Evolutionary conservation across 2,113 vertebrate genomes (phyloP).

Genomic region (Brienomyrus longianalis): DNA sequence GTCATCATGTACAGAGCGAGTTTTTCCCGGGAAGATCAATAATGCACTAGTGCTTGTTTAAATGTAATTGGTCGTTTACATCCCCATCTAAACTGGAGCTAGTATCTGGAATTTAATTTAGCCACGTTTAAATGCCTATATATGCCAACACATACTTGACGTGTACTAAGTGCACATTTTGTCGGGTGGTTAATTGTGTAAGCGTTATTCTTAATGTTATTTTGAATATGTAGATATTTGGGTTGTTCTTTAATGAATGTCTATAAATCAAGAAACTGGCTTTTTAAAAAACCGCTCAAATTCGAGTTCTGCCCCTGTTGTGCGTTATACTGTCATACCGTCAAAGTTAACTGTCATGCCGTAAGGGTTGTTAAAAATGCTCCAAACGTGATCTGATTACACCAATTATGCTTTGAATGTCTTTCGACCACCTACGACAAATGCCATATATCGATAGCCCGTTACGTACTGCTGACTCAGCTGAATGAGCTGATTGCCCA

Average conservation of each 20-base stretch:
- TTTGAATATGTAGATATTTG: not conserved
- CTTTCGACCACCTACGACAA: not conserved
- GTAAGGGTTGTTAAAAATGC: not conserved
- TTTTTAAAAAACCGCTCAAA: not conserved
- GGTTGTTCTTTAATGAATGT: not conserved
- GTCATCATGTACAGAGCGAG: not conserved
- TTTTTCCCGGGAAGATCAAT: not conserved
- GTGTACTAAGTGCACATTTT: not conserved
- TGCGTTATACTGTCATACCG: not conserved
- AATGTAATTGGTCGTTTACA: not conserved
- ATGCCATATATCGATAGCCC: slow-evolving; percentile 39
- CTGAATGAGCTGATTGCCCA: slow-evolving; percentile 62
- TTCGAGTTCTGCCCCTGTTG: not conserved
- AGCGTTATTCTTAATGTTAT: not conserved
- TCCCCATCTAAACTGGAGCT: not conserved
- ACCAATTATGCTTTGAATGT: not conserved
- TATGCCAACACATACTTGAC: not conserved
- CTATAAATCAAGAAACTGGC: not conserved
- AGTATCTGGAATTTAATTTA: not conserved
- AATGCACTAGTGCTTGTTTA: not conserved
- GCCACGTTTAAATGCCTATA: not conserved
- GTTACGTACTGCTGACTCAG: slow-evolving; percentile 57
- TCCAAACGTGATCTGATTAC: not conserved
- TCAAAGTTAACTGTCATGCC: not conserved
- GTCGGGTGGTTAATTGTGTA: not conserved